Conservation (phyloP, 2,888 invertebrate genomes). For the Lasius platythorax region DNA sequence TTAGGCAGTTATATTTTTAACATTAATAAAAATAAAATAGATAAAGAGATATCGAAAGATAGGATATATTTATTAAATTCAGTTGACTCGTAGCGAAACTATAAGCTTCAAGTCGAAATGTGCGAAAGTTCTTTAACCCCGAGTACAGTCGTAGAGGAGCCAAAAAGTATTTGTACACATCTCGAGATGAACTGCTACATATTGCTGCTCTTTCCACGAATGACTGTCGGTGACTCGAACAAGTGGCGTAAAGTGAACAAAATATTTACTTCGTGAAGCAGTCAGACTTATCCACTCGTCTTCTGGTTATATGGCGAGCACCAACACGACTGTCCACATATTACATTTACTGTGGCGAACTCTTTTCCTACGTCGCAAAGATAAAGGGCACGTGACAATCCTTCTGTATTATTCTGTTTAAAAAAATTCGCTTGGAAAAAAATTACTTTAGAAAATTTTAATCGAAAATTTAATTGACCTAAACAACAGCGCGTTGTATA, state of each 20-base stretch:
- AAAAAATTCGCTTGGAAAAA: slow-evolving; percentile 1
- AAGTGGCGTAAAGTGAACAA: slow-evolving; percentile 76
- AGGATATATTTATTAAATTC: neutral
- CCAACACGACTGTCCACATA: neutral
- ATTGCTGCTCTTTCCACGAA: slow-evolving; percentile 71
- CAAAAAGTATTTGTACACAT: slow-evolving; percentile 63
- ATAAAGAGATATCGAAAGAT: neutral
- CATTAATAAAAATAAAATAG: neutral
- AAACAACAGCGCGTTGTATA: neutral
- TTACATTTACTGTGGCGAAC: slow-evolving; percentile 6
- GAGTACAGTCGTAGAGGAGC: slow-evolving; percentile 60
- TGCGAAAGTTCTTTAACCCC: slow-evolving; percentile 72
- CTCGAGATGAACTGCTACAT: slow-evolving; percentile 64
- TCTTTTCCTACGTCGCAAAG: slow-evolving; percentile 5
- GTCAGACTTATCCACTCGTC: slow-evolving; percentile 65
- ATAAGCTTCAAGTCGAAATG: slow-evolving; percentile 54
- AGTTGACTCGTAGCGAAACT: neutral
- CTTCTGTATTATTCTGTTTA: neutral
- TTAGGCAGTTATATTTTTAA: neutral
- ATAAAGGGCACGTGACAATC: neutral
- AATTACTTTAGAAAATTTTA: neutral
- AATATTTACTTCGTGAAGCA: slow-evolving; percentile 78
- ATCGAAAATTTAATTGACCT: neutral
- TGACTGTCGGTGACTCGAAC: slow-evolving; percentile 65
- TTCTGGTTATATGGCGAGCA: slow-evolving; percentile 34